These are phyloP conservation scores for Tipula unca DNA, from an alignment of 2,888 invertebrate species.

Conservation along the genomic window DNA sequence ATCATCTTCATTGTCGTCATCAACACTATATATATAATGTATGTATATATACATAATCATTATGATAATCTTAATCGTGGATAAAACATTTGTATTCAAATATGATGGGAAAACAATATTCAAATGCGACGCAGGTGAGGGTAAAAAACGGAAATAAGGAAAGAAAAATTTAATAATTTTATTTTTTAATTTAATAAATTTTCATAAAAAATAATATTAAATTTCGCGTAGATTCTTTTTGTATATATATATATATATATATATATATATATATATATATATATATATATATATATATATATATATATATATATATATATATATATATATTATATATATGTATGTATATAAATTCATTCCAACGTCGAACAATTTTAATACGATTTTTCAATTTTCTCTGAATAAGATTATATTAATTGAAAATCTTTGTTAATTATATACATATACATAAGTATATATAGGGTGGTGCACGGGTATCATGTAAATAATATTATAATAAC, in stretches of 20 bases:
- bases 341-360: too few species aligned
- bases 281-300: too few species aligned
- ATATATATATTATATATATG: too few species aligned
- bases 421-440: not conserved
- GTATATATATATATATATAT: too few species aligned
- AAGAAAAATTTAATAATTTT: not conserved
- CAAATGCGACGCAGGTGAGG: not conserved
- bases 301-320: too few species aligned
- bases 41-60: not conserved
- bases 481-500: not conserved
- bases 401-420: not conserved
- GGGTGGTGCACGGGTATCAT: not conserved
- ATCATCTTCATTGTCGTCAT: not conserved
- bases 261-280: too few species aligned
- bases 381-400: not conserved
- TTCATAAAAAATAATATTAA: not conserved
- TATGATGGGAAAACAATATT: not conserved
- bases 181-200: slow-evolving; percentile 1
- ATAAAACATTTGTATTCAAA: not conserved
- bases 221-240: not conserved
- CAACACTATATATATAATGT: not conserved
- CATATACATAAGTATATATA: too few species aligned
- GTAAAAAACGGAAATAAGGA: not conserved
- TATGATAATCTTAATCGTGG: not conserved
- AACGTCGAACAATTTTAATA: not conserved